Evolutionary conservation across 1,140 invertebrate genomes (phyloP), one percentile per base, ranked within the genome.

Genomic region (Leptonema lineaticorne): DNA sequence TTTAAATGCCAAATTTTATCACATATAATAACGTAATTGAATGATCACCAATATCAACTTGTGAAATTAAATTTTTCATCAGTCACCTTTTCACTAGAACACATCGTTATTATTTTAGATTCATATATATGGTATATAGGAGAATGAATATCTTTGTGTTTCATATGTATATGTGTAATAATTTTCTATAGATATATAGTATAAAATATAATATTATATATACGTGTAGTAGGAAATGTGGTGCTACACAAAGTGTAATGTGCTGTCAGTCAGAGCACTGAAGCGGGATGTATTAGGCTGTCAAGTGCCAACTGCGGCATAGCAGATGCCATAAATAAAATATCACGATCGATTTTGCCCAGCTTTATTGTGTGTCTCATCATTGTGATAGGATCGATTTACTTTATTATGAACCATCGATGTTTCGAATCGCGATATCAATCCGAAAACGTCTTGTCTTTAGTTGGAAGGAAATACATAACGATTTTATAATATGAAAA

Each of bases 321-420:
- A 63, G 26, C 41, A 63, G 60, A 63, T 29, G 58, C 58, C 30
- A 62, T 62, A 62, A 62, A 62, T 62, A 62, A 62, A 62, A 62
- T 62, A 62, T 62, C 58, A 62, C 29, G 22, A 62, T 62, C 58
- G 9, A 41, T 41, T n/a, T n/a, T n/a, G 14, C 24, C 7, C 28
- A 37, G 18, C 30, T 37, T 62, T 26, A 62, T 41, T 62, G 20
- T 30, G 11, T 29, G 26, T 41, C 22, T 29, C 33, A 2, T 58
- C 24, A 28, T 58, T 58, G 28, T 26, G 56, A 58, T 50, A 8
- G 18, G 7, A 50, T 11, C 46, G 30, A 37, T 37, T 8, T 14
- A 37, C 7, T 37, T 14, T 6, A 37, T 14, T 8, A n/a, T 14
- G n/a, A n/a, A 8, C 14, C 30, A 37, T 37, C 30, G 30, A 37